These are phyloP conservation scores for Coregonus ussuriensis DNA, from an alignment of 2,797 vertebrate genomes.

Conservation along the genomic window DNA sequence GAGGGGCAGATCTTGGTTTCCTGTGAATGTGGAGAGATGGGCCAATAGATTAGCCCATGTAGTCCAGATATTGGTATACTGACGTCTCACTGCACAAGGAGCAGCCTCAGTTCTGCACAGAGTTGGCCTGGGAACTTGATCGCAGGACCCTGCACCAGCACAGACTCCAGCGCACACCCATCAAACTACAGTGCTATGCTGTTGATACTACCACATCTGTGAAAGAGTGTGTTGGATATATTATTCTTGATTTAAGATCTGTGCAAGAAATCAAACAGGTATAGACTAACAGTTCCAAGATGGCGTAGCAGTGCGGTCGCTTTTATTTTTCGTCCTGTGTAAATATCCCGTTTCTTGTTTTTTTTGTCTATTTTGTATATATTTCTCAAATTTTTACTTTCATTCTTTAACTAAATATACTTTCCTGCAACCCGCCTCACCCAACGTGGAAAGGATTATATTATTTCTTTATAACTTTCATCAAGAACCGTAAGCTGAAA, in stretches of 20 bases:
- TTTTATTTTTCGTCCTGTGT: too few species aligned
- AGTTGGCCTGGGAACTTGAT: constrained; percentile 95
- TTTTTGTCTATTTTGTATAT: too few species aligned
- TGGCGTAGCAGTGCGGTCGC: too few species aligned
- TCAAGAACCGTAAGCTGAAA: too few species aligned
- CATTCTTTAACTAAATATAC: too few species aligned
- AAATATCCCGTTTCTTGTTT: too few species aligned
- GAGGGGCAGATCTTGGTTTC: neutral
- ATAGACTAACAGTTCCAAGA: too few species aligned
- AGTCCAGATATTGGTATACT: neutral
- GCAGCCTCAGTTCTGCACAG: constrained; percentile 90
- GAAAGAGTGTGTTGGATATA: constrained; percentile 86
- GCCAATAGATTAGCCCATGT: neutral
- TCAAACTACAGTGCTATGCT: constrained; percentile 92
- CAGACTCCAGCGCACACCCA: constrained; percentile 92
- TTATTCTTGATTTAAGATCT: constrained; percentile 88
- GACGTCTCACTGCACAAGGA: constrained; percentile 53
- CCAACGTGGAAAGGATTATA: too few species aligned
- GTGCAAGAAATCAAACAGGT: constrained; percentile 87
- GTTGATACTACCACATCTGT: constrained; percentile 75
- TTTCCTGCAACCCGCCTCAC: too few species aligned
- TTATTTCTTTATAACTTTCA: too few species aligned
- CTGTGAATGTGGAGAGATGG: neutral
- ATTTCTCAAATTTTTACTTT: too few species aligned
- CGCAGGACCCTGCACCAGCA: constrained; percentile 91